These are phyloP conservation scores for Ganaspis brasiliensis DNA, from an alignment of 2,888 invertebrate genomes.

Conservation along the genomic window DNA sequence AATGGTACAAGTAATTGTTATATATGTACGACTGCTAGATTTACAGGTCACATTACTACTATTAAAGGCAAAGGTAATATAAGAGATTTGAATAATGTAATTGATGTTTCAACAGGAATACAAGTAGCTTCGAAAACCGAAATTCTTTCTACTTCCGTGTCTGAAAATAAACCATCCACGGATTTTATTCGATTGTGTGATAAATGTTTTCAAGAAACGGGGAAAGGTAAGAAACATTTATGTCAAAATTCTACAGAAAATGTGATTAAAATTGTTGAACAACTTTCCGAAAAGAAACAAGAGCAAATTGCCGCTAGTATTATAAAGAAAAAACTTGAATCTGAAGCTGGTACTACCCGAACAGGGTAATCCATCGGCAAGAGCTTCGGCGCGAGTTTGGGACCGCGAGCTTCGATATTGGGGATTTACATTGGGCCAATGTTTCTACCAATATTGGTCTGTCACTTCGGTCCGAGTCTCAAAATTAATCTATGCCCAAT, in stretches of 20 bases:
- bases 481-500: no score
- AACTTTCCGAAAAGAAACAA: slow-evolving; percentile 1
- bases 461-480: no score
- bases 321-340: slow-evolving; percentile 1
- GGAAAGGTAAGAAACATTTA: slow-evolving; percentile 1
- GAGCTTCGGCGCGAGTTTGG: no score
- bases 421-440: no score
- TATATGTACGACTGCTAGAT: slow-evolving; percentile 40
- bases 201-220: neutral
- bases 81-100: slow-evolving; percentile 30
- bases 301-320: slow-evolving; percentile 7
- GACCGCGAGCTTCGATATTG: no score
- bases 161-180: neutral
- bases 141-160: neutral
- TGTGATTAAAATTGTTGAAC: slow-evolving; percentile 9
- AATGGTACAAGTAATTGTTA: neutral
- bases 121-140: slow-evolving; percentile 9
- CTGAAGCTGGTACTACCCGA: slow-evolving; percentile 8
- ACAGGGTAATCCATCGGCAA: no score
- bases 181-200: slow-evolving; percentile 6
- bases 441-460: no score
- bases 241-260: neutral
- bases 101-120: slow-evolving; percentile 16
- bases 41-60: slow-evolving; percentile 18
- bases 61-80: slow-evolving; percentile 9